A percentile compares a stretch with the other conserved stretches of the same genome.
These are phyloP conservation scores for Adelognathus sp. DNA, from an alignment of 2,888 invertebrate species.

Conservation along the genomic window DNA sequence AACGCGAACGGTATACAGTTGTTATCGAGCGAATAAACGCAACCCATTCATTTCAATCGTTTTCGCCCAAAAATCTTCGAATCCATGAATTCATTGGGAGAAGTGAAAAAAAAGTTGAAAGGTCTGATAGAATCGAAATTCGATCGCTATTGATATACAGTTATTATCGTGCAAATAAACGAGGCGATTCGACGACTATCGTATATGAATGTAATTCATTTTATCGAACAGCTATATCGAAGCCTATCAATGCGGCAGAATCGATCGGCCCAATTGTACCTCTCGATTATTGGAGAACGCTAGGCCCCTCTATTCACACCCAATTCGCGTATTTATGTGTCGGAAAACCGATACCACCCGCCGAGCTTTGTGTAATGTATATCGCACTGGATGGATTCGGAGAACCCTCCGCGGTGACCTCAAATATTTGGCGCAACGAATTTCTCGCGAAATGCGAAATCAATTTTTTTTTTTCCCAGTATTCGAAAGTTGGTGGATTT, in stretches of 20 bases:
- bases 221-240: neutral
- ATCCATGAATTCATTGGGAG: too few relatives aligned
- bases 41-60: neutral
- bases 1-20: too few relatives aligned
- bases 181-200: neutral
- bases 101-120: too few relatives aligned
- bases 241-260: neutral
- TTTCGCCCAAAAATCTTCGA: too few relatives aligned
- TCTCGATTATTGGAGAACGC: neutral
- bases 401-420: neutral
- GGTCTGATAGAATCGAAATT: too few relatives aligned
- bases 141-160: too few relatives aligned
- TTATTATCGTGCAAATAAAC: neutral
- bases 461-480: too few relatives aligned
- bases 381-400: neutral
- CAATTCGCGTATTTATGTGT: neutral
- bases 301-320: neutral
- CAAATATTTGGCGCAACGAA: neutral
- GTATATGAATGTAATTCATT: neutral
- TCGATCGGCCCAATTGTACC: neutral
- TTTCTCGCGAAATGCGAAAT: neutral
- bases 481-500: too few relatives aligned
- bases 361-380: neutral
- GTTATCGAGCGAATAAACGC: too few relatives aligned
- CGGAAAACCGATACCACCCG: neutral